Evolutionary conservation across 2,888 invertebrate species (phyloP).

Genomic region (Lasiommata megera): DNA sequence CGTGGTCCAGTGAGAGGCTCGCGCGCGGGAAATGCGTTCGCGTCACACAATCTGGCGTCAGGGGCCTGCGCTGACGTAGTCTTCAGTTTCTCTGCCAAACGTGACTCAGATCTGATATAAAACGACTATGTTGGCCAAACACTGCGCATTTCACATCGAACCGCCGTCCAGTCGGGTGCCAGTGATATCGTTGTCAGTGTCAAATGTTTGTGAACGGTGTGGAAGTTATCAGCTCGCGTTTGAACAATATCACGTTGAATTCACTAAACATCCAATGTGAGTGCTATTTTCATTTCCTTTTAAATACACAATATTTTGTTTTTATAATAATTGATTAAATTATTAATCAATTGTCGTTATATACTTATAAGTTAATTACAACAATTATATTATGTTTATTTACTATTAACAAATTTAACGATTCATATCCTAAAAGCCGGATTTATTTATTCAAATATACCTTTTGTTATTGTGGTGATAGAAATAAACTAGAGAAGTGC

Average conservation of each 20-base stretch:
- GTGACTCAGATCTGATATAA: constrained; percentile 69
- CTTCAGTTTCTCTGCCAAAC: constrained; percentile 64
- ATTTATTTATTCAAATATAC: too few relatives aligned
- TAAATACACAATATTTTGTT: too few relatives aligned
- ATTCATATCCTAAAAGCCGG: too few relatives aligned
- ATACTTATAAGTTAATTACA: too few relatives aligned
- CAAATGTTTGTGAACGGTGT: constrained; percentile 67
- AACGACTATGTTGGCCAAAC: constrained; percentile 48
- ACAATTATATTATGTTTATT: too few relatives aligned
- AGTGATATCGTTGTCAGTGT: constrained; percentile 24
- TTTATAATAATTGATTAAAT: constrained; percentile 7
- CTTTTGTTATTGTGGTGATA: too few relatives aligned
- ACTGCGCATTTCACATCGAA: constrained; percentile 54
- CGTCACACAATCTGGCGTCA: constrained; percentile 65
- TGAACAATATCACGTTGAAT: constrained; percentile 59
- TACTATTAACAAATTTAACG: too few relatives aligned
- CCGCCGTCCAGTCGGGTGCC: constrained; percentile 32
- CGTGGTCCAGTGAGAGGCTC: constrained; percentile 18
- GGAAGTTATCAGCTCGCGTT: constrained; percentile 44
- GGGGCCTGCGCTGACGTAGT: constrained; percentile 55
- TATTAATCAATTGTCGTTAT: too few relatives aligned
- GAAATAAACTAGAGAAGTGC: too few relatives aligned
- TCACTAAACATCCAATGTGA: constrained; percentile 23
- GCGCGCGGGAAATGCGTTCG: constrained; percentile 37
- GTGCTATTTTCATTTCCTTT: neutral